Evolutionary conservation across 1,140 invertebrate genomes (phyloP).

Genomic region (Camponotus floridanus): DNA sequence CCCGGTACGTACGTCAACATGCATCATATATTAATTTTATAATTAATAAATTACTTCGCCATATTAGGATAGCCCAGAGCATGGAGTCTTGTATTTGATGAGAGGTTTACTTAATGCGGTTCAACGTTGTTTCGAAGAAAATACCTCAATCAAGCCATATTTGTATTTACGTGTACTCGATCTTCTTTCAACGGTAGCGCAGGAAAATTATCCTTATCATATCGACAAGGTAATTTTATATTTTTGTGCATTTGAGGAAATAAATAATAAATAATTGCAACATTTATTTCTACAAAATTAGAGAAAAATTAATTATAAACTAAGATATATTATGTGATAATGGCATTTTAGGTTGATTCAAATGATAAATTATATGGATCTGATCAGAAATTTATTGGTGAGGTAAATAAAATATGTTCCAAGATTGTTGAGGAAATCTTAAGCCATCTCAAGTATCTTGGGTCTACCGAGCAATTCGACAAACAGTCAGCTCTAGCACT

Average conservation of each 20-base stretch:
- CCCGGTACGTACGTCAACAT: slow-evolving; percentile 88
- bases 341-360: slow-evolving; percentile 92
- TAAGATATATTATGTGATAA: slow-evolving; percentile 39
- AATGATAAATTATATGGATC: slow-evolving; percentile 97
- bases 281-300: slow-evolving; percentile 14
- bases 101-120: slow-evolving; percentile 92
- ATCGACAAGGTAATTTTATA: slow-evolving; percentile 90
- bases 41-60: slow-evolving; percentile 36
- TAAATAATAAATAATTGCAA: slow-evolving; percentile 7
- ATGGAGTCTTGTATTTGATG: slow-evolving; percentile 92
- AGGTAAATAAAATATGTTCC: slow-evolving; percentile 92
- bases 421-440: slow-evolving; percentile 93
- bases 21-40: slow-evolving; percentile 64
- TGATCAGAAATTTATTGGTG: slow-evolving; percentile 94
- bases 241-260: slow-evolving; percentile 5
- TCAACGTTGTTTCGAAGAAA: slow-evolving; percentile 90
- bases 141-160: slow-evolving; percentile 86
- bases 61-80: slow-evolving; percentile 93
- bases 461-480: slow-evolving; percentile 87
- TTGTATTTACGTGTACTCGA: slow-evolving; percentile 92
- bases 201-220: slow-evolving; percentile 94
- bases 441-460: slow-evolving; percentile 89
- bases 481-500: slow-evolving; percentile 90
- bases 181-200: slow-evolving; percentile 90
- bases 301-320: slow-evolving; percentile 15